phyloP scores from a whole-genome alignment of 2,113 vertebrate species.

The Illadopsis cleaveri region DNA sequence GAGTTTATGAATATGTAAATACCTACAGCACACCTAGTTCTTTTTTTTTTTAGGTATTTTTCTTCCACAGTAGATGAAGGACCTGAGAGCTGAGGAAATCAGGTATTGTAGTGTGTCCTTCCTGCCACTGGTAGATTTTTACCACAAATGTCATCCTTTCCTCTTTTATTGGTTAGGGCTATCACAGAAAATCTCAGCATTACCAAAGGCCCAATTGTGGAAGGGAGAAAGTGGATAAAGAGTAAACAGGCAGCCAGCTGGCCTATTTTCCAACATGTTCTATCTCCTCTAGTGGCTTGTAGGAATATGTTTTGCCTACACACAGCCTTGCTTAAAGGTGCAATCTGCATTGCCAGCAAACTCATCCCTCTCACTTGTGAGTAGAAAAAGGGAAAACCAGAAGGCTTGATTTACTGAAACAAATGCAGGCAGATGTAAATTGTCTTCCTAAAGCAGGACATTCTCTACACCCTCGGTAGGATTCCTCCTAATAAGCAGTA shows the following conservation, averaged over 20 bases:
- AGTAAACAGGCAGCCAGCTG: constrained; percentile 1
- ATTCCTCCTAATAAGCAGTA: background rate
- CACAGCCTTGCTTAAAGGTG: background rate
- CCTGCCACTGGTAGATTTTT: background rate
- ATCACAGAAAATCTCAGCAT: background rate
- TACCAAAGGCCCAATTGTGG: background rate
- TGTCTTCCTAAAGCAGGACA: constrained; percentile 19
- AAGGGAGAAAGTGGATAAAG: background rate
- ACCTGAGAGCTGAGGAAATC: background rate
- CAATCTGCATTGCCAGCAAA: background rate
- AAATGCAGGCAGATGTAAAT: constrained; percentile 24
- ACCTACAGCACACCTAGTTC: background rate
- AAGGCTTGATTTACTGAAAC: constrained; percentile 28
- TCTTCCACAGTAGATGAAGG: background rate
- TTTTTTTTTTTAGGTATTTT: background rate
- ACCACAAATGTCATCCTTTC: background rate
- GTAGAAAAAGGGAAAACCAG: background rate
- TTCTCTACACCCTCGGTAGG: background rate
- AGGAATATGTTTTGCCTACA: background rate
- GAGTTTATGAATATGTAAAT: background rate
- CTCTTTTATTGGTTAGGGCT: background rate
- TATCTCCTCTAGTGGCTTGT: background rate
- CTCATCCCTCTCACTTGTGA: background rate
- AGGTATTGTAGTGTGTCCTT: background rate
- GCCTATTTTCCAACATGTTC: background rate